A percentile compares a stretch with the other conserved stretches of the same genome.
phyloP scores from a whole-genome alignment of 2,113 vertebrate species.

The Mionectes macconnelli region DNA sequence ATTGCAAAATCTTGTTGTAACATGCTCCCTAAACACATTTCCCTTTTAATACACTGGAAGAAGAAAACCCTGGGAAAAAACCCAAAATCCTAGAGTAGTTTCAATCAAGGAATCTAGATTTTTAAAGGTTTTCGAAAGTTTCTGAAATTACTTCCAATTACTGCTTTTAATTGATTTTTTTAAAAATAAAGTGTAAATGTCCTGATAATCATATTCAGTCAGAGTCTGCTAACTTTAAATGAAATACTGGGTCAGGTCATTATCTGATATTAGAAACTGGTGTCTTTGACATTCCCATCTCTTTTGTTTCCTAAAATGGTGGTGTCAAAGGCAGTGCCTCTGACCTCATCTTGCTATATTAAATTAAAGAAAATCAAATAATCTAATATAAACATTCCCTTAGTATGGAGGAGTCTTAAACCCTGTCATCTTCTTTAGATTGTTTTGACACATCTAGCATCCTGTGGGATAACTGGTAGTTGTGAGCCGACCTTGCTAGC shows the following conservation, averaged over 20 bases:
- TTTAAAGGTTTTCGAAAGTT: not conserved
- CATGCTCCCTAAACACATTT: conserved; percentile 36
- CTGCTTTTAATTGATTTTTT: not conserved
- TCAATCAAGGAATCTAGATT: conserved; percentile 4
- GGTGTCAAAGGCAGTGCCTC: conserved; percentile 21
- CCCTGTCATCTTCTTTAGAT: not conserved
- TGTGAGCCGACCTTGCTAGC: not conserved
- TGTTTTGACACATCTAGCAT: not conserved
- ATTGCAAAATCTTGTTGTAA: conserved; percentile 54
- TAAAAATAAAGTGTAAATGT: not conserved
- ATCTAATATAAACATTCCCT: not conserved
- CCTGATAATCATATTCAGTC: not conserved
- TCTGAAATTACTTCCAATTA: not conserved
- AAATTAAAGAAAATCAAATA: conserved; percentile 37
- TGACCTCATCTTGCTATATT: conserved; percentile 21
- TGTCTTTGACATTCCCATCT: not conserved
- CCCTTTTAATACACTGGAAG: not conserved
- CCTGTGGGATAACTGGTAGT: not conserved
- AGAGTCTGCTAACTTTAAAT: not conserved
- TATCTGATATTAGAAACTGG: not conserved
- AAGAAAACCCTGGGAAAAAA: not conserved
- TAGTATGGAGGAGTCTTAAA: not conserved
- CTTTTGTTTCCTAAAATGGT: conserved; percentile 22
- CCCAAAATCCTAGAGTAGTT: not conserved
- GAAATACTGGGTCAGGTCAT: conserved; percentile 11